A percentile compares a stretch with the other conserved stretches of the same genome.
phyloP scores from a whole-genome alignment of 2,797 vertebrate species.

The Tapera naevia region DNA sequence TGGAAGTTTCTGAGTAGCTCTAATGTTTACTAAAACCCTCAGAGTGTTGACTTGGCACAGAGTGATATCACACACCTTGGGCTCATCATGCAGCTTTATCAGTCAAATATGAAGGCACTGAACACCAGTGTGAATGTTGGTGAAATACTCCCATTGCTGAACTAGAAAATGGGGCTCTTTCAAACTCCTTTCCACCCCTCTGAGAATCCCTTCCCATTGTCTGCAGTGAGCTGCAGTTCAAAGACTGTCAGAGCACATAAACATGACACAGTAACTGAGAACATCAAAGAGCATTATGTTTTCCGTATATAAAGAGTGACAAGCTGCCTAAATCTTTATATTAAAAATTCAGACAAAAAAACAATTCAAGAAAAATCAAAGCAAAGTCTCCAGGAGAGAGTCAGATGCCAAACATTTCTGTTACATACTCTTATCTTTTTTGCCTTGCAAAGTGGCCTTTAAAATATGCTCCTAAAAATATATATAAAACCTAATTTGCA shows the following conservation, averaged over 20 bases:
- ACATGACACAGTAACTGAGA: constrained; percentile 68
- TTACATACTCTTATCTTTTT: not conserved
- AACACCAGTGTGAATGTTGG: not conserved
- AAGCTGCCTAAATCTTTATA: constrained; percentile 38
- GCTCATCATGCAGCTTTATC: not conserved
- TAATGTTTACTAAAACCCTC: not conserved
- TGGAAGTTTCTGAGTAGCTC: not conserved
- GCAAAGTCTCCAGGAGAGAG: constrained; percentile 10
- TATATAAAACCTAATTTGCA: not conserved
- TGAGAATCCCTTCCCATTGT: constrained; percentile 35
- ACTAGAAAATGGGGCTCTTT: not conserved
- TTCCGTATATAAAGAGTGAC: constrained; percentile 53
- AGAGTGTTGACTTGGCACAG: not conserved
- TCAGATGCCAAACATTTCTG: constrained; percentile 9
- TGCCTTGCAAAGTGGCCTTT: constrained; percentile 50
- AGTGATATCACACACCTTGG: not conserved
- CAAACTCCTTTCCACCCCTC: not conserved
- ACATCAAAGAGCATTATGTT: constrained; percentile 68
- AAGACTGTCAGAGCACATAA: constrained; percentile 64
- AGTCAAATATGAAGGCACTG: not conserved
- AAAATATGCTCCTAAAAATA: constrained; percentile 31
- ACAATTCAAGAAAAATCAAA: constrained; percentile 62
- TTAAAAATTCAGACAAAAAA: constrained; percentile 65
- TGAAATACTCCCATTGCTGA: not conserved
- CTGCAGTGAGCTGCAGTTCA: constrained; percentile 24